Percentiles rank a stretch among this genome's conserved stretches.
Conservation (phyloP, 2,113 vertebrate genomes). For the Corythaeola cristata region DNA sequence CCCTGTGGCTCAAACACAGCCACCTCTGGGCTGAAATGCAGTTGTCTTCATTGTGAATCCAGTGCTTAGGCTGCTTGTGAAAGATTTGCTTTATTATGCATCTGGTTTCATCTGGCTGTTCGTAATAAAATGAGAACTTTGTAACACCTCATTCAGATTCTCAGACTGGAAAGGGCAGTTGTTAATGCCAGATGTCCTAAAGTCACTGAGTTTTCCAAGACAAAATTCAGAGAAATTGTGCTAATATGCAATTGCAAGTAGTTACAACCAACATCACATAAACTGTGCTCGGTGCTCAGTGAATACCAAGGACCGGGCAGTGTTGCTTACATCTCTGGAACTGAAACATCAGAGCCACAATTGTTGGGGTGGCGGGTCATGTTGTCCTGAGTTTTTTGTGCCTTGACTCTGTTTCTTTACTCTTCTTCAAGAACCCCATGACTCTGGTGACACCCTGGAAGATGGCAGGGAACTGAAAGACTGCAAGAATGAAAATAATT, state of each 20-base stretch:
- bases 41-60: background rate
- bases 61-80: background rate
- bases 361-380: background rate
- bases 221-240: background rate
- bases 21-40: background rate
- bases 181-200: background rate
- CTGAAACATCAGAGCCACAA: background rate
- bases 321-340: background rate
- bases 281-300: accelerated
- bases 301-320: background rate
- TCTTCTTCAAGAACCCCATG: background rate
- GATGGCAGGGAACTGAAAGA: background rate
- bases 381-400: background rate
- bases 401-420: background rate
- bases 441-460: background rate
- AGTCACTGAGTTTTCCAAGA: background rate
- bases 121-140: background rate
- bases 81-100: background rate
- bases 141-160: background rate
- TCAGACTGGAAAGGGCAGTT: background rate
- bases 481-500: background rate
- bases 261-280: background rate
- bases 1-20: background rate
- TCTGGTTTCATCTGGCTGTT: background rate
- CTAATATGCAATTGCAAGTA: background rate